Conservation (phyloP, 1,140 invertebrate species). For the Drosophila funebris region DNA sequence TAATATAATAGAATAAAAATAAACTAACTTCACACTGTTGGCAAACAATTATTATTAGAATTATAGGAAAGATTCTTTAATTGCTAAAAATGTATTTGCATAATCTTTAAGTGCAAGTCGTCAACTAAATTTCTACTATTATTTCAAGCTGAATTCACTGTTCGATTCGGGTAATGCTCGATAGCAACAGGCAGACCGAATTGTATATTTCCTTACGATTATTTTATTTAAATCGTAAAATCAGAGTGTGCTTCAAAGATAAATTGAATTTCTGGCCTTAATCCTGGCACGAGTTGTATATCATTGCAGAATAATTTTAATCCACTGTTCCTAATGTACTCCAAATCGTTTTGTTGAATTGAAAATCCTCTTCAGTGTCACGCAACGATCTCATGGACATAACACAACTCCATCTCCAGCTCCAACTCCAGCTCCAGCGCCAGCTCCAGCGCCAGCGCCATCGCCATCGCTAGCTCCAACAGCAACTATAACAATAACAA, state of each 20-base stretch:
- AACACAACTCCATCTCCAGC: constrained; percentile 26
- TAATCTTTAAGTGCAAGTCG: too few relatives aligned
- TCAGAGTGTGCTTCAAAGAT: neutral
- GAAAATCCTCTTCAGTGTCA: constrained; percentile 71
- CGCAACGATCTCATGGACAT: constrained; percentile 44
- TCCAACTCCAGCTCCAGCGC: constrained; percentile 16
- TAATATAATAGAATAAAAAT: too few relatives aligned
- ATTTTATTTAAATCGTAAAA: neutral
- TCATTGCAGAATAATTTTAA: constrained; percentile 30
- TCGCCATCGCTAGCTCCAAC: constrained; percentile 23
- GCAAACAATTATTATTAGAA: too few relatives aligned
- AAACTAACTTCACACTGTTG: too few relatives aligned
- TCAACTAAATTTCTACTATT: too few relatives aligned
- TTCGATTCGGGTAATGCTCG: neutral
- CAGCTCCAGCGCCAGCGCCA: constrained; percentile 11
- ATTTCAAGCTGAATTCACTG: too few relatives aligned
- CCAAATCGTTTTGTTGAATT: constrained; percentile 75
- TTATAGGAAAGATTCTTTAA: too few relatives aligned
- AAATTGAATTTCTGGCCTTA: constrained; percentile 12
- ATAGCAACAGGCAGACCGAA: neutral
- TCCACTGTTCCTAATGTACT: constrained; percentile 71
- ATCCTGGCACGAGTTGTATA: constrained; percentile 9
- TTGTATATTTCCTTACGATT: neutral
- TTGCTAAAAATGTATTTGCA: too few relatives aligned
- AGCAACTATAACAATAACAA: too few relatives aligned